phyloP scores from a whole-genome alignment of 2,113 vertebrate genomes.

The Bos indicus region DNA sequence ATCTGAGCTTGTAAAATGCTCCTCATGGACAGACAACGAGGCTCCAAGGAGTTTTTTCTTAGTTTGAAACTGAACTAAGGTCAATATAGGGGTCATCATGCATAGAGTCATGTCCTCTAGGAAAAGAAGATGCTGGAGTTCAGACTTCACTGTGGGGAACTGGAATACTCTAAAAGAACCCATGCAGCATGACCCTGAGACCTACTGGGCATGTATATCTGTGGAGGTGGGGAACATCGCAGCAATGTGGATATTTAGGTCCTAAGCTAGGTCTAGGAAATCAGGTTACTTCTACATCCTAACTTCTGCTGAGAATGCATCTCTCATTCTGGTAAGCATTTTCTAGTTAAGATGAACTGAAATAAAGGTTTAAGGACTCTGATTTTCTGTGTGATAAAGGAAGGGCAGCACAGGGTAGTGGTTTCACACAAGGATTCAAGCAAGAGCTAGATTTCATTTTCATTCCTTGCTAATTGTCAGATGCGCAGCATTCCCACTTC shows the following conservation, averaged over 20 bases:
- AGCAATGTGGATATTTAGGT: not conserved
- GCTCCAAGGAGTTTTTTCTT: not conserved
- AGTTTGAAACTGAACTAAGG: not conserved
- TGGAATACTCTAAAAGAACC: not conserved
- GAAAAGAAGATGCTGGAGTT: not conserved
- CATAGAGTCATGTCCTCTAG: not conserved
- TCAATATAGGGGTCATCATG: not conserved
- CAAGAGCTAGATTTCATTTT: not conserved
- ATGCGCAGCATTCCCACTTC: not conserved
- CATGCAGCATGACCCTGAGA: not conserved
- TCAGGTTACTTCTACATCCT: not conserved
- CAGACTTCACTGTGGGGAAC: not conserved
- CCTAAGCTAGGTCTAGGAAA: not conserved
- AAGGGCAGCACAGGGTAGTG: not conserved
- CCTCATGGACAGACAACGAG: not conserved
- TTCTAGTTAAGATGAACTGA: not conserved
- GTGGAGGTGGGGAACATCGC: not conserved
- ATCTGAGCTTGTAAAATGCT: not conserved
- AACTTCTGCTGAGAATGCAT: not conserved
- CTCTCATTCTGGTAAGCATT: not conserved
- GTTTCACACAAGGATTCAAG: not conserved
- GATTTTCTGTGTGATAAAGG: not conserved
- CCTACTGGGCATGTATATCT: fast-evolving
- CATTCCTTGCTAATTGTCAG: not conserved
- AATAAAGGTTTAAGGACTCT: not conserved